Conservation (phyloP, 2,888 invertebrate species). For the Neoscelio sp. region DNA sequence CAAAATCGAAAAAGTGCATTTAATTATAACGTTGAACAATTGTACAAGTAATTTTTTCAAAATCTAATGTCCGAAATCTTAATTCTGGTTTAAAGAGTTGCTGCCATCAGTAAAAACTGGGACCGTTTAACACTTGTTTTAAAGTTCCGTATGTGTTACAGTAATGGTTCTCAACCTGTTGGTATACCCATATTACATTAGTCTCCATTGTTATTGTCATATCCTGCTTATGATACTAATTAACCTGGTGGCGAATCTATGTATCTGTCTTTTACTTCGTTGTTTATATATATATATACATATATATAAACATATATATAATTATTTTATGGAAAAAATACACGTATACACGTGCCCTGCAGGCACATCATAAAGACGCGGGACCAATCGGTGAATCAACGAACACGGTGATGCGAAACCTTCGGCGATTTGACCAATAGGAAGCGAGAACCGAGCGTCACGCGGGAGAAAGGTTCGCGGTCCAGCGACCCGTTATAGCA, state of each 20-base stretch:
- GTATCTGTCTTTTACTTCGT: slow-evolving; percentile 65
- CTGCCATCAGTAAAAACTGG: too few relatives aligned
- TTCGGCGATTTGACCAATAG: slow-evolving; percentile 74
- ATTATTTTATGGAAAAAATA: too few relatives aligned
- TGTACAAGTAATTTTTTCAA: too few relatives aligned
- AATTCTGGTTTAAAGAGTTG: too few relatives aligned
- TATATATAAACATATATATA: slow-evolving; percentile 21
- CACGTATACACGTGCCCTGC: too few relatives aligned
- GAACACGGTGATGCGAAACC: slow-evolving; percentile 65
- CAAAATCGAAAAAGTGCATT: too few relatives aligned
- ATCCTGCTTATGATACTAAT: slow-evolving; percentile 37
- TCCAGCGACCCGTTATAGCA: slow-evolving; percentile 76
- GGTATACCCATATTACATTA: slow-evolving; percentile 52
- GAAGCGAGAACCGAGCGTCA: slow-evolving; percentile 69
- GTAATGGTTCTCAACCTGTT: slow-evolving; percentile 57
- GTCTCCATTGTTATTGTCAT: slow-evolving; percentile 40
- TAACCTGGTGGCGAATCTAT: slow-evolving; percentile 69
- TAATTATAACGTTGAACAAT: too few relatives aligned
- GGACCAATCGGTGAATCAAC: slow-evolving; percentile 62
- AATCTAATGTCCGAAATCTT: too few relatives aligned
- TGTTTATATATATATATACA: slow-evolving; percentile 4
- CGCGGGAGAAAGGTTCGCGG: slow-evolving; percentile 77
- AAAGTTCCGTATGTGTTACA: slow-evolving; percentile 45
- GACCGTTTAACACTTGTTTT: slow-evolving; percentile 5
- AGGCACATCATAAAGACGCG: slow-evolving; percentile 62